phyloP scores from a whole-genome alignment of 2,888 invertebrate genomes.

The Tetramorium bicarinatum region DNA sequence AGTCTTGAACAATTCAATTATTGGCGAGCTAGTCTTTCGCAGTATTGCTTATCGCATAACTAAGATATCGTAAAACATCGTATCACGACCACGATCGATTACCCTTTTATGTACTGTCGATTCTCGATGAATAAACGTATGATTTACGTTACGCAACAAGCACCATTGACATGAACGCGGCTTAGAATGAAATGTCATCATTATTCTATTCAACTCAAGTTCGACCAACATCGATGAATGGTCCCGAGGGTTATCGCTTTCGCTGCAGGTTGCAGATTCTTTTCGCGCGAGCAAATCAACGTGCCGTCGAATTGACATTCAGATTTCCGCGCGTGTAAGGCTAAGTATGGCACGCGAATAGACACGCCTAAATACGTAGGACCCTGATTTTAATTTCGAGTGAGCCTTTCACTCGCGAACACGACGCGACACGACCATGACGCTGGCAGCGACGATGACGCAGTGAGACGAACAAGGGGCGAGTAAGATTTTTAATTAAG shows the following conservation, averaged over 20 bases:
- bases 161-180: conserved; percentile 25
- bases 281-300: not conserved
- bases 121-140: conserved; percentile 10
- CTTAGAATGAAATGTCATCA: conserved; percentile 53
- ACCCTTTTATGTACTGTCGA: conserved; percentile 24
- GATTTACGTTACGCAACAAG: conserved; percentile 43
- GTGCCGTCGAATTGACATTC: not conserved
- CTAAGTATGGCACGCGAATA: not conserved
- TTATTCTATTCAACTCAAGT: conserved; percentile 54
- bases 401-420: conserved; percentile 24
- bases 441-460: conserved; percentile 40
- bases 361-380: not conserved
- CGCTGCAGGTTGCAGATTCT: conserved; percentile 26
- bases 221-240: conserved; percentile 35
- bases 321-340: not conserved
- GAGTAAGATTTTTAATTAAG: conserved; percentile 75
- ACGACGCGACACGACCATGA: conserved; percentile 22
- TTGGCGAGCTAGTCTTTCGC: not conserved
- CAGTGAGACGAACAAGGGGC: conserved; percentile 57
- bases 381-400: conserved; percentile 28
- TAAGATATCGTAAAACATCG: conserved; percentile 26
- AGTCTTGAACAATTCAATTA: conserved; percentile 35
- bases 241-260: conserved; percentile 21
- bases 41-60: conserved; percentile 22
- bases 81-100: conserved; percentile 42